Percentiles rank a stretch among this genome's conserved stretches.
Evolutionary conservation across 2,797 vertebrate genomes (phyloP).

Genomic region (Hoplostethus atlanticus): DNA sequence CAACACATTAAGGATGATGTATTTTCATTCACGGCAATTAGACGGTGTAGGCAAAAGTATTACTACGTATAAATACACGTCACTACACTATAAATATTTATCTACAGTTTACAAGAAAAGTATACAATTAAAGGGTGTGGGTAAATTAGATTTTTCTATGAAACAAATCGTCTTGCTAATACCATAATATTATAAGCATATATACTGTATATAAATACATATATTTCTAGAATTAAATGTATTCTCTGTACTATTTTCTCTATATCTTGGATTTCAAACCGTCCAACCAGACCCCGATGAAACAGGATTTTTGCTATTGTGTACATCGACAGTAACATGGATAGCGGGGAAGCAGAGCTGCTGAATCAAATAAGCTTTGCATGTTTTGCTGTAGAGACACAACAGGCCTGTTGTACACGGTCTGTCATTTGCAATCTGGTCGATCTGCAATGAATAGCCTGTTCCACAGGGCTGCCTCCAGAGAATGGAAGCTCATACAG

Average conservation of each 20-base stretch:
- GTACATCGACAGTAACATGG: constrained; percentile 49
- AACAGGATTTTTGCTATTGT: constrained; percentile 29
- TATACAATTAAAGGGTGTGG: neutral
- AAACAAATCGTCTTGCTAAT: constrained; percentile 13
- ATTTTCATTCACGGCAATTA: neutral
- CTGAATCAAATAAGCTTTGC: constrained; percentile 74
- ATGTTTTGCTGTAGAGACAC: constrained; percentile 73
- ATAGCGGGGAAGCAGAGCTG: constrained; percentile 44
- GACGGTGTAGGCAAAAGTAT: neutral
- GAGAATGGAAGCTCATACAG: constrained; percentile 74
- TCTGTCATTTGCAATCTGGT: constrained; percentile 81
- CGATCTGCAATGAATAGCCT: constrained; percentile 79
- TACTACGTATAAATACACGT: no score
- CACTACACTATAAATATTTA: constrained; percentile 10
- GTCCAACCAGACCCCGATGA: constrained; percentile 14
- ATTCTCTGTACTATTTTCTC: constrained; percentile 24
- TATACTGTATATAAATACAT: constrained; percentile 3
- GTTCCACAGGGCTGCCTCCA: constrained; percentile 78
- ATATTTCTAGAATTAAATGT: constrained; percentile 16
- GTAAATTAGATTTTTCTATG: neutral
- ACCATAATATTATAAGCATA: neutral
- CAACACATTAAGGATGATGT: neutral
- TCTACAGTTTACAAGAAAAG: constrained; percentile 1
- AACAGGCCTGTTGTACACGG: constrained; percentile 76
- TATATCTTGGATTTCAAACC: constrained; percentile 32